A percentile compares a stretch with the other conserved stretches of the same genome.
Conservation (phyloP, 2,113 vertebrate genomes). For the Dicerorhinus sumatrensis region DNA sequence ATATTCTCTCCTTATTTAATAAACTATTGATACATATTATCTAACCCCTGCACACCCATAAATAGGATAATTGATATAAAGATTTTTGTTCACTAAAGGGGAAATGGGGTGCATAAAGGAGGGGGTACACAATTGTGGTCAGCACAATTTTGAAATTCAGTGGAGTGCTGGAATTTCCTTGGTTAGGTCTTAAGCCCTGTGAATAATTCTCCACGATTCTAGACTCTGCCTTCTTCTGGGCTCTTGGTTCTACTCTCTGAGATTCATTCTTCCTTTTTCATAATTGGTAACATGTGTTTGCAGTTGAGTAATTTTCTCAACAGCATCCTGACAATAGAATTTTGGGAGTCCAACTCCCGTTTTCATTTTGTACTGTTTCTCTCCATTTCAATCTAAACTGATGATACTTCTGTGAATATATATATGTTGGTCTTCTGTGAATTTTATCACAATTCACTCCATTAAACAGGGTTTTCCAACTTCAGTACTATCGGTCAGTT, state of each 20-base stretch:
- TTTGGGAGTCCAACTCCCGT: neutral
- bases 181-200: neutral
- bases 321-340: neutral
- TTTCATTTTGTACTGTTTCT: neutral
- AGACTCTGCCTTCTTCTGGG: neutral
- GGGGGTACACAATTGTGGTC: too few species aligned
- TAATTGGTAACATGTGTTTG: neutral
- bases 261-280: neutral
- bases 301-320: neutral
- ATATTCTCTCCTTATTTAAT: neutral
- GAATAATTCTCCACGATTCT: neutral
- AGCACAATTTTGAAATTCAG: neutral
- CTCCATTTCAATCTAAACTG: neutral
- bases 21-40: neutral
- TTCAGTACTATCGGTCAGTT: neutral
- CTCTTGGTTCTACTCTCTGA: neutral
- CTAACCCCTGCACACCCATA: neutral
- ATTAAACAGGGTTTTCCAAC: neutral
- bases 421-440: neutral
- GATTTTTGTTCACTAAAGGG: neutral
- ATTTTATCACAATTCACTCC: neutral
- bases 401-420: neutral
- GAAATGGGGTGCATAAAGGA: neutral
- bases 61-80: neutral
- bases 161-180: neutral